Base-by-base conservation (phyloP, 2,888 invertebrate genomes). In the Portevinia maculata region DNA sequence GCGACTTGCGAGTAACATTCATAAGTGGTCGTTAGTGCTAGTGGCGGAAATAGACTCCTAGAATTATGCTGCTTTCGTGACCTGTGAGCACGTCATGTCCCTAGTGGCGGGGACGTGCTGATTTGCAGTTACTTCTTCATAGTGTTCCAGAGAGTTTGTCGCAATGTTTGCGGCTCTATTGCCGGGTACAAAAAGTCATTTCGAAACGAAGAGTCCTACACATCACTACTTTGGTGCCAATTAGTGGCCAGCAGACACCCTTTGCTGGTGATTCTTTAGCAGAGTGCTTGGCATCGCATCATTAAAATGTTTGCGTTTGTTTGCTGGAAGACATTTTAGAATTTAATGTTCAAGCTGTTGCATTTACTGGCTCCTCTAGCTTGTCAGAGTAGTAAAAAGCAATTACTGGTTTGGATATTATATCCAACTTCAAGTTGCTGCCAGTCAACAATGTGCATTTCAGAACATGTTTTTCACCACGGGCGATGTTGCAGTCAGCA, bases 21-120 rank as follows among this genome's bases (percentile, higher is more conserved):
- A 59, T 50, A 57, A 44, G 67, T 64, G 69, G 57, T 75, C 75
- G 79, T 81, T 81, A 81, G 59, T 28, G 70, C 69, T 53, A 32
- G 53, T 39, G 81, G 76, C 83, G 78, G 71, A 83, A 78, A 67
- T 44, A 37, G 41, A 67, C 60, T 83, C 62, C 60, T 78, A 71
- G 78, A 78, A 83, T 83, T 78, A 73, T 73, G 71, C 78, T 62
- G 71, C 78, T 65, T 73, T 83, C 83, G 83, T 83, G 83, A 83
- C 78, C 78, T 57, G 52, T 37, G 67, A 67, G 64, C 65, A 78
- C 83, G 70, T 69, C 79, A 75, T 75, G 79, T 79, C 55, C 41
- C 15, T 59, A 44, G 59, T 53, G 50, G 46, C 34, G 24, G 59
- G 17, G 46, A 44, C 60, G 60, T 24, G 24, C 24, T 24, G 24